Conservation (phyloP, 2,888 invertebrate species). For the Lepidocyrtinus sp. region DNA sequence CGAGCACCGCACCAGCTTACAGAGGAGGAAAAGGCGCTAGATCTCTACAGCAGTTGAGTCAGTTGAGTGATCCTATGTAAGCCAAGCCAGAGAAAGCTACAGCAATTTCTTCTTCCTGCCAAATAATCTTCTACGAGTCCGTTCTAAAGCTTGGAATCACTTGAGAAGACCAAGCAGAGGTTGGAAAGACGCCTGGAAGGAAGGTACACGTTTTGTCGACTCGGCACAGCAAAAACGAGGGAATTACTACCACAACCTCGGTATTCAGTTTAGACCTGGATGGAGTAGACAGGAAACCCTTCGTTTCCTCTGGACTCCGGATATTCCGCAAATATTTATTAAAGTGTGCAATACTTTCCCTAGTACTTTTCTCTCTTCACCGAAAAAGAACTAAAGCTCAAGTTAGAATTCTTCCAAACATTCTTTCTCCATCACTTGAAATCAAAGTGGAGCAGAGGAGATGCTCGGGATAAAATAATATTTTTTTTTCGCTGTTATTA, state of each 20-base stretch:
- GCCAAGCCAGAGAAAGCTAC: slow-evolving; percentile 5
- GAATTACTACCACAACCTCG: slow-evolving; percentile 41
- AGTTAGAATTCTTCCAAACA: slow-evolving; percentile 15
- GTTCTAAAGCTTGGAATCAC: slow-evolving; percentile 31
- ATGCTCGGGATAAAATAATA: background rate
- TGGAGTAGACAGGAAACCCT: slow-evolving; percentile 55
- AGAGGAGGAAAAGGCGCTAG: slow-evolving; percentile 14
- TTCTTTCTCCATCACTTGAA: slow-evolving; percentile 20
- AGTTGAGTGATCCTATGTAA: background rate
- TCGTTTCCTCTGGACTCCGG: slow-evolving; percentile 38
- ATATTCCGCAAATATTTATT: slow-evolving; percentile 49
- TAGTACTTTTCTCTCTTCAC: too few species aligned
- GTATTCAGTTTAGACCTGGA: slow-evolving; percentile 23
- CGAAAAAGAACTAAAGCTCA: too few species aligned
- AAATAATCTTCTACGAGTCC: background rate
- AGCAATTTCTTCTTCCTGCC: background rate
- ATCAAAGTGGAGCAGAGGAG: background rate
- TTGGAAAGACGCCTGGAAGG: slow-evolving; percentile 35
- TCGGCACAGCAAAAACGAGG: background rate
- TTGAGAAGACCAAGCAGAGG: slow-evolving; percentile 45
- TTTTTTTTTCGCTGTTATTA: background rate
- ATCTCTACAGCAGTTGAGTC: background rate
- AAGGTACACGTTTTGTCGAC: slow-evolving; percentile 1
- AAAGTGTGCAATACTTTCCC: slow-evolving; percentile 34
- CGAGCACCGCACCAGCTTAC: slow-evolving; percentile 12